phyloP scores from a whole-genome alignment of 1,140 invertebrate species.

The Drosophila sturtevanti region DNA sequence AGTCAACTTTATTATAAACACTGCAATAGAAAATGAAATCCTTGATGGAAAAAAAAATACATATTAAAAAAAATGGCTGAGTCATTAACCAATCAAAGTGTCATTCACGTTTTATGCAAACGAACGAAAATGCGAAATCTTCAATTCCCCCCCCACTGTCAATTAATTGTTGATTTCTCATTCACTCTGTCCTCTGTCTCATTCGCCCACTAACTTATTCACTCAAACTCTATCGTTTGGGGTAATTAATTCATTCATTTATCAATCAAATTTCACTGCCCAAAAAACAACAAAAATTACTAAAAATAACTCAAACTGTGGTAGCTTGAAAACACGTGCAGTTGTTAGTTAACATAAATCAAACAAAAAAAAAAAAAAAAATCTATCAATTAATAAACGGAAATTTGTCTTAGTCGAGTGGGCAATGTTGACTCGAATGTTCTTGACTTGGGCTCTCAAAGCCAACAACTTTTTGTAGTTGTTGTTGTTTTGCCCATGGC shows the following conservation, averaged over 20 bases:
- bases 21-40: slow-evolving; percentile 7
- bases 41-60: slow-evolving; percentile 35
- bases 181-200: background rate
- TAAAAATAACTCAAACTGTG: slow-evolving; percentile 15
- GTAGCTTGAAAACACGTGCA: slow-evolving; percentile 32
- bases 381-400: slow-evolving; percentile 20
- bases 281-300: slow-evolving; percentile 14
- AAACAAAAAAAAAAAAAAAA: too few species aligned
- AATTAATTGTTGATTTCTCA: slow-evolving; percentile 22
- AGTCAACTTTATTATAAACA: slow-evolving; percentile 21
- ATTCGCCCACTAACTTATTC: background rate
- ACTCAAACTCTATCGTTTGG: background rate
- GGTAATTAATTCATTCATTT: slow-evolving; percentile 41
- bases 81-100: slow-evolving; percentile 24
- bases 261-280: slow-evolving; percentile 16
- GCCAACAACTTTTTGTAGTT: slow-evolving; percentile 46
- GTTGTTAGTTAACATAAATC: slow-evolving; percentile 39
- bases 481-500: slow-evolving; percentile 2
- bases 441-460: slow-evolving; percentile 55
- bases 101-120: slow-evolving; percentile 38
- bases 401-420: slow-evolving; percentile 15
- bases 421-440: background rate
- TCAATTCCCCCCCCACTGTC: background rate
- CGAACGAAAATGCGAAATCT: background rate
- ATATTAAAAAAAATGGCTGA: background rate